These are phyloP conservation scores for Micronycteris hirsuta DNA, from an alignment of 2,113 vertebrate species.

Conservation along the genomic window DNA sequence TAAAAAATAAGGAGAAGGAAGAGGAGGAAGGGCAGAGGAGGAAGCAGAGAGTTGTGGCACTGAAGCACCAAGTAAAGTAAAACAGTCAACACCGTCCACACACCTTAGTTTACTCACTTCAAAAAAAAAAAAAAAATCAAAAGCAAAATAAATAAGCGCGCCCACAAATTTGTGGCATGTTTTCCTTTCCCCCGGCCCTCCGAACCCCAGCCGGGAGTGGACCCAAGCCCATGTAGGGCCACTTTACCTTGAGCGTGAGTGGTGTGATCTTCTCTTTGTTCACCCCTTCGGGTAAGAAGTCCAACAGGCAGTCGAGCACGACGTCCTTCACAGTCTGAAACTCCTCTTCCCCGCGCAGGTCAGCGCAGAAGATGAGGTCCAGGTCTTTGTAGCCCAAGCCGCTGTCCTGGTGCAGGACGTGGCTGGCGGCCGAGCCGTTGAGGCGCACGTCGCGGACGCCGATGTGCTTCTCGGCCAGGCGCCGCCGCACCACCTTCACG, in stretches of 20 bases:
- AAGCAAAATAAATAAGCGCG: not conserved
- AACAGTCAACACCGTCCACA: not conserved
- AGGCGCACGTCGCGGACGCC: slow-evolving; percentile 93
- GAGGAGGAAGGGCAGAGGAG: not conserved
- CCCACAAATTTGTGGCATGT: not conserved
- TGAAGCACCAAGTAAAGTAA: not conserved
- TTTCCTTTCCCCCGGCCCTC: not conserved
- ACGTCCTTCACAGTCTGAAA: slow-evolving; percentile 98
- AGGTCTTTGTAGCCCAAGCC: slow-evolving; percentile 98
- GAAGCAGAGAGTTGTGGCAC: not conserved
- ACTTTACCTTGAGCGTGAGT: slow-evolving; percentile 94
- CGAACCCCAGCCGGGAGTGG: not conserved
- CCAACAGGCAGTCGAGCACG: slow-evolving; percentile 97
- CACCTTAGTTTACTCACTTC: not conserved
- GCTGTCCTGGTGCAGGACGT: slow-evolving; percentile 95
- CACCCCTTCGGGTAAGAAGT: slow-evolving; percentile 97
- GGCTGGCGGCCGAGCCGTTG: slow-evolving; percentile 97
- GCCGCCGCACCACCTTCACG: slow-evolving; percentile 93
- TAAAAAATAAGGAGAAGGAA: slow-evolving; percentile 20
- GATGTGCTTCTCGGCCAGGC: slow-evolving; percentile 92
- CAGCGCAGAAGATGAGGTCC: slow-evolving; percentile 97
- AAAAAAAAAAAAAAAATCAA: not conserved
- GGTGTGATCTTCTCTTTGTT: slow-evolving; percentile 98
- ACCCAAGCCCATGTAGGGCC: not conserved
- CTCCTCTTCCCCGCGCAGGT: slow-evolving; percentile 93